Percentiles rank a stretch among this genome's conserved stretches.
Evolutionary conservation across 1,140 invertebrate genomes (phyloP).

Genomic region (Tetranychus urticae): DNA sequence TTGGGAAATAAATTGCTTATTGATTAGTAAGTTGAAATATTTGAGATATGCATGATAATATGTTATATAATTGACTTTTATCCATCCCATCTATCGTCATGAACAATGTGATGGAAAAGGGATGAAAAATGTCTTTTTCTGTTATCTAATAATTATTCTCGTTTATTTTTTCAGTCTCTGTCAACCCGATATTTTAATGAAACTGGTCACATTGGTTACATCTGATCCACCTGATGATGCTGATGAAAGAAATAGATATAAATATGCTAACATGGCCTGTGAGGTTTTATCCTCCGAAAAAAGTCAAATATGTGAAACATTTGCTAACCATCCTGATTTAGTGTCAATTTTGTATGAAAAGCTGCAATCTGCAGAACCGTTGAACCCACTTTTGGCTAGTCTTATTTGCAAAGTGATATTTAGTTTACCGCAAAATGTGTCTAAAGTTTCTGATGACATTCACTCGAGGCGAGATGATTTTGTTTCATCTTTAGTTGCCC

Average conservation of each 20-base stretch:
- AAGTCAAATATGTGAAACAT: neutral
- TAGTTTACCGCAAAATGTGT: slow-evolving; percentile 52
- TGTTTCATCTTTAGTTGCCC: slow-evolving; percentile 54
- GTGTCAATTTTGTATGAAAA: too few species aligned
- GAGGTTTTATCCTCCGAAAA: slow-evolving; percentile 66
- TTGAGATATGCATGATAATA: too few species aligned
- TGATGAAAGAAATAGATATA: slow-evolving; percentile 53
- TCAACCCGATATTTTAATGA: slow-evolving; percentile 51
- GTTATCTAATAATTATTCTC: neutral
- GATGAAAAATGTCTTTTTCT: too few species aligned
- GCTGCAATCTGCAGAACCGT: slow-evolving; percentile 51
- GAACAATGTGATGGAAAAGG: too few species aligned
- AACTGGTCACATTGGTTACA: slow-evolving; percentile 61
- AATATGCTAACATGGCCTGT: slow-evolving; percentile 62
- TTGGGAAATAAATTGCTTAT: slow-evolving; percentile 69
- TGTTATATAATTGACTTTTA: slow-evolving; percentile 14
- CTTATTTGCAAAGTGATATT: slow-evolving; percentile 84
- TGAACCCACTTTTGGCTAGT: slow-evolving; percentile 79
- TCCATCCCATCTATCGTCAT: neutral
- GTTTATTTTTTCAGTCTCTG: slow-evolving; percentile 38
- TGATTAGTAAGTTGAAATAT: slow-evolving; percentile 47
- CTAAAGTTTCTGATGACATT: slow-evolving; percentile 47
- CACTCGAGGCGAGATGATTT: slow-evolving; percentile 62
- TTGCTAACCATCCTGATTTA: slow-evolving; percentile 29
- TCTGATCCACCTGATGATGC: slow-evolving; percentile 49